Evolutionary conservation across 1,140 invertebrate genomes (phyloP).

Genomic region (Ericerus pela): DNA sequence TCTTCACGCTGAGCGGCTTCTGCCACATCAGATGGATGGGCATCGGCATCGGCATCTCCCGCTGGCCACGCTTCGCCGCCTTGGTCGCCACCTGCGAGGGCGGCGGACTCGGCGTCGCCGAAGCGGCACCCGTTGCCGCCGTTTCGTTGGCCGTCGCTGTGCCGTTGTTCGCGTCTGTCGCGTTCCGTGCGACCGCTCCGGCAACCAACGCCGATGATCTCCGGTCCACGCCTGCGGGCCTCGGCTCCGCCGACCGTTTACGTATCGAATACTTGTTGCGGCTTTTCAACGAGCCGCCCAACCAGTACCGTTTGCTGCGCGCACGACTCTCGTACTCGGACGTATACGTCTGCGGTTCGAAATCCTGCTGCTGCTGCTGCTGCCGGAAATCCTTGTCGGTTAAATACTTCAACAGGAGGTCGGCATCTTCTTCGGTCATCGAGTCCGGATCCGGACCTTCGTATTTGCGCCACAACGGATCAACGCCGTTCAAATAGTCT

Average conservation of each 20-base stretch:
- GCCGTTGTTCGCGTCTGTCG: constrained; percentile 1
- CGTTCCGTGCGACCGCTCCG: constrained; percentile 11
- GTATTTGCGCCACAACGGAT: constrained; percentile 14
- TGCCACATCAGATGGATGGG: constrained; percentile 6
- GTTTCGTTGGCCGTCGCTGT: not conserved
- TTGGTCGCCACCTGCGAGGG: not conserved
- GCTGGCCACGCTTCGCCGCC: not conserved
- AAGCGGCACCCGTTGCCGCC: not conserved
- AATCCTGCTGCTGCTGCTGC: constrained; percentile 17
- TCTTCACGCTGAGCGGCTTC: constrained; percentile 34
- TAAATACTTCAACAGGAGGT: constrained; percentile 18
- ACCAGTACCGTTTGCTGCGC: not conserved
- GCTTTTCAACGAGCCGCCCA: not conserved
- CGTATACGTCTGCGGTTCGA: constrained; percentile 19
- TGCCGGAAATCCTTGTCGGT: constrained; percentile 13
- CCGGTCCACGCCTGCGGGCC: not conserved
- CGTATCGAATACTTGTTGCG: not conserved
- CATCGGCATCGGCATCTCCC: constrained; percentile 8
- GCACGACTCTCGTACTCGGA: constrained; percentile 7
- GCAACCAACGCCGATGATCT: not conserved
- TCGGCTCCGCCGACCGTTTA: not conserved
- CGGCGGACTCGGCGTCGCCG: not conserved
- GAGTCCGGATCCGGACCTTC: constrained; percentile 18
- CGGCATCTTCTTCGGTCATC: constrained; percentile 18
- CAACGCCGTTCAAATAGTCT: constrained; percentile 15